Conservation (phyloP, 2,888 invertebrate genomes). For the Nemurella pictetii region DNA sequence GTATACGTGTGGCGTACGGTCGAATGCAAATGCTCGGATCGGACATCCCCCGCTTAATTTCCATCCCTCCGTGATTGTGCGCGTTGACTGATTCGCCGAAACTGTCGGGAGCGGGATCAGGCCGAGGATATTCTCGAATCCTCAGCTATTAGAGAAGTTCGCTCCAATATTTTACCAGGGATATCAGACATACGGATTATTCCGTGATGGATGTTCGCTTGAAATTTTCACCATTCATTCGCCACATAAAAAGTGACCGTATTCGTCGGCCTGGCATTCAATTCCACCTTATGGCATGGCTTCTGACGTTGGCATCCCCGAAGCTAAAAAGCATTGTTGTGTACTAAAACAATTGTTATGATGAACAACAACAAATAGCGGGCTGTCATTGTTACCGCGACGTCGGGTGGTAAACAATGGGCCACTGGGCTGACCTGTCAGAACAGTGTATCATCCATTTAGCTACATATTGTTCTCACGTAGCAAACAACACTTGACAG, state of each 20-base stretch:
- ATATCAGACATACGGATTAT: neutral
- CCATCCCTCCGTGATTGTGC: neutral
- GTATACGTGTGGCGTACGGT: neutral
- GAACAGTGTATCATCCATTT: constrained; percentile 31
- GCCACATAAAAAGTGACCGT: neutral
- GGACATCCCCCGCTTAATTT: neutral
- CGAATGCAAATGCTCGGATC: neutral
- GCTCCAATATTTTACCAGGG: constrained; percentile 13
- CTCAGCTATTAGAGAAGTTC: neutral
- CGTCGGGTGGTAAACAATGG: constrained; percentile 19
- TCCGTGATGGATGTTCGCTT: constrained; percentile 23
- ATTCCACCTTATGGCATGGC: constrained; percentile 11
- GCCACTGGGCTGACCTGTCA: constrained; percentile 20
- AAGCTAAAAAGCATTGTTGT: constrained; percentile 24
- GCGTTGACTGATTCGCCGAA: neutral
- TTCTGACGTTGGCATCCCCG: constrained; percentile 24
- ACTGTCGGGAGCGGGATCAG: neutral
- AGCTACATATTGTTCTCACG: constrained; percentile 27
- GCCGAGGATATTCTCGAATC: constrained; percentile 1
- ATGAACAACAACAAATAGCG: constrained; percentile 20
- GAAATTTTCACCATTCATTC: constrained; percentile 20
- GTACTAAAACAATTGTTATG: constrained; percentile 19
- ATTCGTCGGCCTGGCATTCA: constrained; percentile 13
- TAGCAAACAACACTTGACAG: neutral
- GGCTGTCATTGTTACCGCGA: constrained; percentile 11